Conservation (phyloP, 2,888 invertebrate genomes). For the Patella depressa region DNA sequence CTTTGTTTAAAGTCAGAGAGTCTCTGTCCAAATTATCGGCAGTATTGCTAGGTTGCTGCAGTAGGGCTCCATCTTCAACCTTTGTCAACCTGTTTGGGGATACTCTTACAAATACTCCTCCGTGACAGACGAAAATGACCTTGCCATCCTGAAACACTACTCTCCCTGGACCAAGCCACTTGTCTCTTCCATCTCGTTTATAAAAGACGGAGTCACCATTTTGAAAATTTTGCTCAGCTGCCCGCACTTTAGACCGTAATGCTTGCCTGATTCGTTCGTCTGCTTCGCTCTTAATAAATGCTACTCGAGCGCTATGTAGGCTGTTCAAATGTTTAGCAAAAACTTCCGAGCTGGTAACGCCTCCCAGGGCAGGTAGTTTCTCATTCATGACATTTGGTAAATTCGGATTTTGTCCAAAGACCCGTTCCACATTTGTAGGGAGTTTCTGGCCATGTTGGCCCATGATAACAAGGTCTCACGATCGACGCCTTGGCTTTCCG, state of each 20-base stretch:
- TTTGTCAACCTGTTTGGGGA: constrained; percentile 16
- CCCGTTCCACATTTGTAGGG: constrained; percentile 23
- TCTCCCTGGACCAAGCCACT: constrained; percentile 10
- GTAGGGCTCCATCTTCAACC: not conserved
- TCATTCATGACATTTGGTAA: constrained; percentile 6
- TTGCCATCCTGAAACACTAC: too few relatives aligned
- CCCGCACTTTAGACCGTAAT: constrained; percentile 3
- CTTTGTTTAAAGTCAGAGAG: constrained; percentile 2
- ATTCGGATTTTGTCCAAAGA: constrained; percentile 13
- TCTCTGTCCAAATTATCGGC: not conserved
- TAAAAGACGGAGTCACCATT: constrained; percentile 14
- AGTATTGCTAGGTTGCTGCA: not conserved
- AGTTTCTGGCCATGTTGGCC: constrained; percentile 23
- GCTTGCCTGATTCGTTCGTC: constrained; percentile 10
- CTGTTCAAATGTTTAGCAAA: constrained; percentile 4
- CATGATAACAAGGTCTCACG: constrained; percentile 16
- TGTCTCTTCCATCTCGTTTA: constrained; percentile 9
- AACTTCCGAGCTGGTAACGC: not conserved
- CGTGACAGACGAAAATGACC: too few relatives aligned
- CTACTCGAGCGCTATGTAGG: not conserved
- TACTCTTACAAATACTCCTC: constrained; percentile 8
- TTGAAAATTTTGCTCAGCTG: constrained; percentile 10
- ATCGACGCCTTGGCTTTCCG: constrained; percentile 1
- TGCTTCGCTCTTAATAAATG: constrained; percentile 11
- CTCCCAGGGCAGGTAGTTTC: not conserved